Evolutionary conservation across 2,888 invertebrate species (phyloP), one percentile per base, ranked within the genome.

Genomic region (Drosophila pseudotalamancana): DNA sequence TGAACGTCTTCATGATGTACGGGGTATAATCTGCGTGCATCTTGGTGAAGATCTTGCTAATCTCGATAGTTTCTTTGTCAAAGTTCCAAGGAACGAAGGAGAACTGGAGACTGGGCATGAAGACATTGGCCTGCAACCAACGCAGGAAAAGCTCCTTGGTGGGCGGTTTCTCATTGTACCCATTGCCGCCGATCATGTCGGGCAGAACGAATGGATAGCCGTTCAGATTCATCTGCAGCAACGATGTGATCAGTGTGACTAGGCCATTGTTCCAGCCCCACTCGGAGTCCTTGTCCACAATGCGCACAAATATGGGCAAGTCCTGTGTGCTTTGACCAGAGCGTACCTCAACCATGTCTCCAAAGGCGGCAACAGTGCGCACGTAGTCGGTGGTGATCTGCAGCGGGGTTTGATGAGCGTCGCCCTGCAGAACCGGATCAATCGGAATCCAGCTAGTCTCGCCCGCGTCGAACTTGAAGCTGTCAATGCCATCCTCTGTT

Each of bases 381-480:
- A 94, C 91, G 71, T 94, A 95, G 11, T 91, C 91, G 0, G 83
- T 85, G 0, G 93, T 93, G 37, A 92, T 92, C 89, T 86, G 83
- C 39, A 84, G 86, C 3, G 91, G 91, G n/a, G 87, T 75, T 25
- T 81, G 63, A 25, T 94, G 92, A 1, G 90, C 89, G 35, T 93
- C 91, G 0, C 93, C 94, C 31, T 91, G 93, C 27, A 95, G 91
- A 0, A 93, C 91, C 0, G 95, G 92, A 72, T 94, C 91, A 56
- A 92, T 89, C 0, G 94, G 94, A 6, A 93, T 80, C 93, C 94
- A 95, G 55, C 93, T 93, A 0, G 92, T 89, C 90, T 96, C 96
- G 3, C 96, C 96, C 2, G 96, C 96, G 89, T 96, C 95, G 79
- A 96, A 96, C 90, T 96, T 96, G 77, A 95, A 96, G 63, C 94